These are phyloP conservation scores for Selenia dentaria DNA, from an alignment of 2,888 invertebrate species.

Conservation along the genomic window DNA sequence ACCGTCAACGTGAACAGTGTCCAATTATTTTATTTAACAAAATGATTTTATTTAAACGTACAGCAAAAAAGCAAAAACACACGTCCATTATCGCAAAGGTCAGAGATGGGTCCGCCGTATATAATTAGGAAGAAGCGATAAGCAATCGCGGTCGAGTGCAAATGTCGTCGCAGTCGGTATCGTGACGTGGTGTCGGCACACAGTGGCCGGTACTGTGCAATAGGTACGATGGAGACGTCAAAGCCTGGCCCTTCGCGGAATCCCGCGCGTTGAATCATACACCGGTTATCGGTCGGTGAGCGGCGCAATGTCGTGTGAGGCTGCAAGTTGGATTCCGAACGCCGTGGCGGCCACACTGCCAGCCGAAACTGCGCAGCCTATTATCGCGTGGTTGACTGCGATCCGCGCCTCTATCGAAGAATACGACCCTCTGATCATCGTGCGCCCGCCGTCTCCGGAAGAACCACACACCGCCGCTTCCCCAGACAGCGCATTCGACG, in stretches of 20 bases:
- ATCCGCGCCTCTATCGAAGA: constrained; percentile 71
- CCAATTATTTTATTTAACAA: constrained; percentile 7
- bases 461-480: constrained; percentile 39
- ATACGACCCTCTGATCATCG: constrained; percentile 69
- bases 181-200: constrained; percentile 35
- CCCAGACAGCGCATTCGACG: constrained; percentile 73
- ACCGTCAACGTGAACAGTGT: neutral
- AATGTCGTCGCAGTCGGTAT: constrained; percentile 73
- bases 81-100: constrained; percentile 52
- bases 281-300: constrained; percentile 71
- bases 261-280: constrained; percentile 74
- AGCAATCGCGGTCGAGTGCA: constrained; percentile 75
- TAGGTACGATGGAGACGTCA: constrained; percentile 50
- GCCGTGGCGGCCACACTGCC: constrained; percentile 75
- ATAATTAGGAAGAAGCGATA: constrained; percentile 69
- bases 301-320: constrained; percentile 65
- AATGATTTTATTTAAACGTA: neutral
- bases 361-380: constrained; percentile 62
- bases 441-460: constrained; percentile 49
- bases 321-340: constrained; percentile 81
- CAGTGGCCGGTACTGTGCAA: constrained; percentile 31
- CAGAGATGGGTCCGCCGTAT: constrained; percentile 50
- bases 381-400: constrained; percentile 72
- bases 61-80: constrained; percentile 18
- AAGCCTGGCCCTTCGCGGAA: constrained; percentile 72